Evolutionary conservation across 1,140 invertebrate genomes (phyloP), one percentile per base, ranked within the genome.

Genomic region (Elymnias hypermnestra): DNA sequence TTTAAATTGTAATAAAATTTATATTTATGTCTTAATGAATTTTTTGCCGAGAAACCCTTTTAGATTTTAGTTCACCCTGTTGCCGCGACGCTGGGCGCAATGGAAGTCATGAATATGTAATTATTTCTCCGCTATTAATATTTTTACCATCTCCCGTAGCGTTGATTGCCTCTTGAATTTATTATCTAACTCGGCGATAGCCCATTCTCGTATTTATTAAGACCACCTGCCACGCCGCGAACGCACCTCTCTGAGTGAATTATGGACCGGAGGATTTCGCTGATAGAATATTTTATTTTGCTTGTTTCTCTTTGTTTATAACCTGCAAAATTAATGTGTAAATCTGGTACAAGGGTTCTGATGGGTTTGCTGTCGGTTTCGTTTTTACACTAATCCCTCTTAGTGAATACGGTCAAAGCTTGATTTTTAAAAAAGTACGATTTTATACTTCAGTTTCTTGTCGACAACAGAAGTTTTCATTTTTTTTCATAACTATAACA

Each of bases 101-200:
- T 63, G 57, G 59, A 72, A 69, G 55, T 79, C 75, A 83, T 83
- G 78, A 83, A 83, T 85, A 78, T 63, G 63, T 81, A 83, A 85
- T 81, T 83, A 81, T 75, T 82, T 83, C 76, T 79, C 74, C 56
- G 65, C 76, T 81, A 74, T 85, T 83, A 83, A 82, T 81, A 83
- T 83, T 84, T 84, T 83, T 83, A 77, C 71, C 68, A 60, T 62
- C 67, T 66, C 63, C 73, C 56, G 71, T 66, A 52, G 81, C 78
- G 78, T 83, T 85, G 81, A 85, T 85, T 85, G 81, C 78, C 76
- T 83, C 72, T 77, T 85, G 81, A 85, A 85, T 85, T 85, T 85
- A 84, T 84, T 82, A 83, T 70, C 78, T 73, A 78, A 79, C 67
- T 73, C 65, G 47, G 61, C 67, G 65, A 82, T 84, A 79, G 74